Base-by-base conservation (phyloP, 2,888 invertebrate genomes). In the Eilema caniola region DNA sequence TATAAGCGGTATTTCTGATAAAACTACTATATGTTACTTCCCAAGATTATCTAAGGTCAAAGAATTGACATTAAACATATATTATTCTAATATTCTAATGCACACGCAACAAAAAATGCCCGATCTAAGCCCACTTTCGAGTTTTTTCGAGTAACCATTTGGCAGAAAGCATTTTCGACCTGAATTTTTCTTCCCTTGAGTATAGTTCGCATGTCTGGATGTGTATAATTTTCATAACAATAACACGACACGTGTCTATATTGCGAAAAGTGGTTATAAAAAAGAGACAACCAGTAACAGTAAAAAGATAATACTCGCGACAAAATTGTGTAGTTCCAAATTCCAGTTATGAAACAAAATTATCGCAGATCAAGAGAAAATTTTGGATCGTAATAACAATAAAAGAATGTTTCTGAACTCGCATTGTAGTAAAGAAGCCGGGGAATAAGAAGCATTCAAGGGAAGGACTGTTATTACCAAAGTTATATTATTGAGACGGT, bases 201-300 rank as follows among this genome's bases (percentile, higher is more conserved):
- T 65, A 33, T 70, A 66, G 23, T 70, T 70, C 11, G 31, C 59
- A 31, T 24, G 33, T 63, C 67, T 11, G 31, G 3, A 66, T 67
- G 33, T 20, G 41, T 66, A 61, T 71, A 7, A 73, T 77, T 73
- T 69, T 66, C 69, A 77, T 76, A 73, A 77, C 68, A 79, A 65
- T 76, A 69, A 75, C 31, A n/a, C 23, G 56, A 71, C 68, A 65
- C 20, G 37, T 69, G 62, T 70, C 10, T 60, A 25, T 66, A 57
- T 57, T 41, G 28, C 59, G 63, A 47, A 59, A 5, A 23, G 28
- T 69, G 16, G 59, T 59, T 62, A 20, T 63, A 31, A 64, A 59
- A 64, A 59, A 28, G 47, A 14, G 59, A 33, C 14, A 57, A 28
- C 33, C 33, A 23, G 47, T 37, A 53, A 53, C 53, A 53, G 10